phyloP scores from a whole-genome alignment of 2,888 invertebrate genomes.

The Dasysyrphus tricinctus region DNA sequence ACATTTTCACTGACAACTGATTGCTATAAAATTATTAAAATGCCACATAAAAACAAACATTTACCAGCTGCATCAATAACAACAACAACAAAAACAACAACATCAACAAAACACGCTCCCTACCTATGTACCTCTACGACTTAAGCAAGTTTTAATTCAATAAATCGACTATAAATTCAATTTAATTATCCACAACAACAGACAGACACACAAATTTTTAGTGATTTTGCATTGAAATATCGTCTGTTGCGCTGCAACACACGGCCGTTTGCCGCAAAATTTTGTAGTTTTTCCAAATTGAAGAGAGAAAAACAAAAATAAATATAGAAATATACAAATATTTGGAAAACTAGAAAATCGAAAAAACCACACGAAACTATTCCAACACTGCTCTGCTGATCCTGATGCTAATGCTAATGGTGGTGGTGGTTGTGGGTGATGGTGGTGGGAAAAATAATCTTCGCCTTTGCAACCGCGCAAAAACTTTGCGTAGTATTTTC shows the following conservation, averaged over 20 bases:
- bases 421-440: background rate
- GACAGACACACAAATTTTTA: conserved; percentile 25
- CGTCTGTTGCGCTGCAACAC: conserved; percentile 14
- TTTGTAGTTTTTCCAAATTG: conserved; percentile 8
- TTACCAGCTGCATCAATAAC: background rate
- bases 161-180: conserved; percentile 62
- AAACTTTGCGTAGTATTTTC: background rate
- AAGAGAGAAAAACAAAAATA: background rate
- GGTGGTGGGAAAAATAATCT: conserved; percentile 5
- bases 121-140: no score
- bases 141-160: conserved; percentile 43
- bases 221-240: conserved; percentile 44
- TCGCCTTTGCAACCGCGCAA: background rate
- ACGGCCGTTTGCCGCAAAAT: conserved; percentile 1
- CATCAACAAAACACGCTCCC: background rate
- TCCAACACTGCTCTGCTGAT: conserved; percentile 24
- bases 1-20: conserved; percentile 57
- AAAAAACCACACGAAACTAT: conserved; percentile 51
- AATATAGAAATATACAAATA: conserved; percentile 20
- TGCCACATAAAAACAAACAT: conserved; percentile 36
- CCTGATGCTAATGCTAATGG: background rate
- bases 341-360: conserved; percentile 42
- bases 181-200: conserved; percentile 63
- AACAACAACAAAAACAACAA: background rate
- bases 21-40: conserved; percentile 58